Conservation (phyloP, 2,888 invertebrate species). For the Ochropleura plecta region DNA sequence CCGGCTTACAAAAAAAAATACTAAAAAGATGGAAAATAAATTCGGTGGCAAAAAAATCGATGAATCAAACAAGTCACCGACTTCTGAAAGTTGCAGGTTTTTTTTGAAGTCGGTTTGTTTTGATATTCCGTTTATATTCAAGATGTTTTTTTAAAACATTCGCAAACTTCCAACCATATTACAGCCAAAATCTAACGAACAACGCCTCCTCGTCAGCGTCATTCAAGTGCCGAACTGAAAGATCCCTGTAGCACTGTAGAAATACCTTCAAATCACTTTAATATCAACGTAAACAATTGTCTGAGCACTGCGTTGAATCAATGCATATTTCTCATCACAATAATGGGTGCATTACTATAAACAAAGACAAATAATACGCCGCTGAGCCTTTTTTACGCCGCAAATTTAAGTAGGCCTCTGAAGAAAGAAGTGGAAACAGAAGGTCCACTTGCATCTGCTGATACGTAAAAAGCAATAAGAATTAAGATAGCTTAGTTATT, state of each 20-base stretch:
- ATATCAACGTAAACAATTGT: conserved; percentile 39
- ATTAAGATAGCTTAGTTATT: background rate
- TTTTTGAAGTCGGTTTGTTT: too few species aligned
- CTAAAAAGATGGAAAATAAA: too few species aligned
- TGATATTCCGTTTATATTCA: too few species aligned
- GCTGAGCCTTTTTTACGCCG: conserved; percentile 62
- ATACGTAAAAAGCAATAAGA: background rate
- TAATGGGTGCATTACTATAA: conserved; percentile 74
- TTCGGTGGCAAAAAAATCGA: too few species aligned
- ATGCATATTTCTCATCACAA: conserved; percentile 71
- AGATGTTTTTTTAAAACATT: too few species aligned
- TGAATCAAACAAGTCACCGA: too few species aligned
- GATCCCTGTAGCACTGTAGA: background rate
- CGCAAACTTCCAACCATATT: too few species aligned
- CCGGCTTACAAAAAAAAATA: too few species aligned
- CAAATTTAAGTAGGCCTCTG: conserved; percentile 43
- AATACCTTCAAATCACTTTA: conserved; percentile 23
- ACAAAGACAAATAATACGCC: conserved; percentile 67
- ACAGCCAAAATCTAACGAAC: background rate
- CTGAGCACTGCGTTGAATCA: conserved; percentile 39
- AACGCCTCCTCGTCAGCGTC: background rate
- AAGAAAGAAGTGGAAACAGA: conserved; percentile 15
- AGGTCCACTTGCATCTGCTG: background rate
- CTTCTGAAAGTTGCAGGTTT: too few species aligned
- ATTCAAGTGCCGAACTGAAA: background rate